phyloP scores from a whole-genome alignment of 1,140 invertebrate species.

The Drosophila repleta region DNA sequence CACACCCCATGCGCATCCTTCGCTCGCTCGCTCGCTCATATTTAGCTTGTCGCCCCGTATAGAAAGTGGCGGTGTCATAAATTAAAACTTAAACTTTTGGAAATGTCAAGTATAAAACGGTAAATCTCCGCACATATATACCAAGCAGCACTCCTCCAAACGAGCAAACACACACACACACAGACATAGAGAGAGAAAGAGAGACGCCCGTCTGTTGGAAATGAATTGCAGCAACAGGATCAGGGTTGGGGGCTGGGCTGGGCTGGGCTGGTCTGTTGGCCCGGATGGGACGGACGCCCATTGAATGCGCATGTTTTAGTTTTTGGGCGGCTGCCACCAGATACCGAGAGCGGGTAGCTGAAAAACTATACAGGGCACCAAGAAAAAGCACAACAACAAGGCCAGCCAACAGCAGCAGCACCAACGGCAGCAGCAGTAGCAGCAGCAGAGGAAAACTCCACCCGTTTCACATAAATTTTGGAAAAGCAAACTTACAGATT shows the following conservation, averaged over 20 bases:
- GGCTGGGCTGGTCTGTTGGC: constrained; percentile 15
- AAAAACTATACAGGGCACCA: constrained; percentile 67
- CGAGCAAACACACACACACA: constrained; percentile 62
- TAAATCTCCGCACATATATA: constrained; percentile 76
- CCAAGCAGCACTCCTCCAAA: constrained; percentile 33
- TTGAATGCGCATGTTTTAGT: constrained; percentile 82
- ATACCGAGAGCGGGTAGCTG: constrained; percentile 28
- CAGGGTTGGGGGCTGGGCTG: constrained; percentile 2
- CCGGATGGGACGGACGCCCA: constrained; percentile 57
- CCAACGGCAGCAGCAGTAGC: constrained; percentile 31
- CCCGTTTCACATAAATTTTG: constrained; percentile 77
- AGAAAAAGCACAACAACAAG: constrained; percentile 73
- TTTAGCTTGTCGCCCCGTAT: constrained; percentile 74
- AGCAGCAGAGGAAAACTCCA: constrained; percentile 58
- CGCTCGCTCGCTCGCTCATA: constrained; percentile 60
- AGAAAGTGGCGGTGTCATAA: constrained; percentile 83
- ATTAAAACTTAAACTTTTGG: constrained; percentile 84
- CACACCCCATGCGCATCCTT: neutral
- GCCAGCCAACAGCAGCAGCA: constrained; percentile 46
- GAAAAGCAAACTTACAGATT: constrained; percentile 82
- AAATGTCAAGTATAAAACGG: constrained; percentile 84
- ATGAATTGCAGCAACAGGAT: constrained; percentile 69
- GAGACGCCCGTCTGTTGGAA: constrained; percentile 56
- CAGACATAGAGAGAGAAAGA: neutral
- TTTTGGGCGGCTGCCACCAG: constrained; percentile 61